Evolutionary conservation across 2,797 vertebrate species (phyloP).

Genomic region (Pangasius krempfi): DNA sequence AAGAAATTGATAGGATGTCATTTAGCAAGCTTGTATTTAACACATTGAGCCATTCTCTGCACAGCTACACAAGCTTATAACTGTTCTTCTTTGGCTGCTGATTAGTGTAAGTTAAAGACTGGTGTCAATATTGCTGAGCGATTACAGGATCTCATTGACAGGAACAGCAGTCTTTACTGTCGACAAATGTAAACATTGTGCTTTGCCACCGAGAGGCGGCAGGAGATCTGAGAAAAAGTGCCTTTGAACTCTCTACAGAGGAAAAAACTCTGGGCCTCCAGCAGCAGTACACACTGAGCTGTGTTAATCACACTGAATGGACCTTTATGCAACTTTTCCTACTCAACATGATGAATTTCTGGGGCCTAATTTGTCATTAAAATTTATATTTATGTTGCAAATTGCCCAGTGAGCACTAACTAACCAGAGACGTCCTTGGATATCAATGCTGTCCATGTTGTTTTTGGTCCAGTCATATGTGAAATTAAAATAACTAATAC

Average conservation of each 20-base stretch:
- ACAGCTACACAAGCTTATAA: not conserved
- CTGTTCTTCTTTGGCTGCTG: not conserved
- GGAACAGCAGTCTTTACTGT: conserved; percentile 19
- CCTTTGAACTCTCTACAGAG: not conserved
- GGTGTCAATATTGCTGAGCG: conserved; percentile 2
- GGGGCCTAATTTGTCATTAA: not conserved
- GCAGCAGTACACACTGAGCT: conserved; percentile 14
- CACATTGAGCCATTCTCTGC: not conserved
- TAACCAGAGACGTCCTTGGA: not conserved
- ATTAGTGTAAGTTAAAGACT: not conserved
- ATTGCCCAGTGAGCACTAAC: not conserved
- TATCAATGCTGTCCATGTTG: not conserved
- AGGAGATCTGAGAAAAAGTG: conserved; percentile 19
- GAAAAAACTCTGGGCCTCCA: not conserved
- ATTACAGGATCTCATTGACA: conserved; percentile 20
- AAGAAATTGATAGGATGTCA: not conserved
- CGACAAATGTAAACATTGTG: conserved; percentile 34
- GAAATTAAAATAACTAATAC: not conserved
- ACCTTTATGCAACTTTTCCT: conserved; percentile 31
- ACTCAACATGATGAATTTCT: conserved; percentile 16
- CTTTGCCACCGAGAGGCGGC: conserved; percentile 24
- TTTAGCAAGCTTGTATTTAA: too few relatives aligned
- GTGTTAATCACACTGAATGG: conserved; percentile 10
- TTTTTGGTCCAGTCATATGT: not conserved
- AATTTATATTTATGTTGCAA: not conserved